These are phyloP conservation scores for Papilio demoleus DNA, from an alignment of 2,888 invertebrate species.

Conservation along the genomic window DNA sequence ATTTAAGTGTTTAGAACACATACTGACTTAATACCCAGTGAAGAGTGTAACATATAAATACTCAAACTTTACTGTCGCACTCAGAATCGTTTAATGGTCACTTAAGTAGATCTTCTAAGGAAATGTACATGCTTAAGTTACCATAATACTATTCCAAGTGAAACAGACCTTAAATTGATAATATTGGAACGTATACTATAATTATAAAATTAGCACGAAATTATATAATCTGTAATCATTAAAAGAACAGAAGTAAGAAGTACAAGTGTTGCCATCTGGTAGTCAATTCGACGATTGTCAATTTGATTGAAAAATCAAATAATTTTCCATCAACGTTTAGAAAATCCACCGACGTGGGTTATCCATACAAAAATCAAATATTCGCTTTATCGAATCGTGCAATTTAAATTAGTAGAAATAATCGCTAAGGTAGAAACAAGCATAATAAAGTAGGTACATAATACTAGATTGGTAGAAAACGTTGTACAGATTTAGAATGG, in stretches of 20 bases:
- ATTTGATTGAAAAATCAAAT: slow-evolving; percentile 50
- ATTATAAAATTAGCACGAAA: slow-evolving; percentile 15
- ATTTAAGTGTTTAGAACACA: slow-evolving; percentile 82
- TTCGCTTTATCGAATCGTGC: slow-evolving; percentile 82
- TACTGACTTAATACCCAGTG: slow-evolving; percentile 68
- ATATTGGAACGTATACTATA: slow-evolving; percentile 5
- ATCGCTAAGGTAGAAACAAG: slow-evolving; percentile 63
- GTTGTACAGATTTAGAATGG: slow-evolving; percentile 62
- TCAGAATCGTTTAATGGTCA: too few relatives aligned
- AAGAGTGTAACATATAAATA: slow-evolving; percentile 70
- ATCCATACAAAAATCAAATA: slow-evolving; percentile 58
- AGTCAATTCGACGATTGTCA: slow-evolving; percentile 65
- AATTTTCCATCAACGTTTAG: slow-evolving; percentile 43
- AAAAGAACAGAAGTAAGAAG: neutral
- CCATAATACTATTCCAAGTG: slow-evolving; percentile 47
- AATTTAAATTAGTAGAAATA: slow-evolving; percentile 77
- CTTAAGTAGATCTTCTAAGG: too few relatives aligned
- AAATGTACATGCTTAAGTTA: too few relatives aligned
- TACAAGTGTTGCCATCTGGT: slow-evolving; percentile 47
- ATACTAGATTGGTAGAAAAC: slow-evolving; percentile 48
- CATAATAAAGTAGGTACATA: slow-evolving; percentile 63
- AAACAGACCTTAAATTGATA: slow-evolving; percentile 45
- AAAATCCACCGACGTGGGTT: slow-evolving; percentile 59
- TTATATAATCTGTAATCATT: slow-evolving; percentile 6
- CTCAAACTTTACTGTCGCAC: slow-evolving; percentile 70